A percentile compares a stretch with the other conserved stretches of the same genome.
Evolutionary conservation across 1,140 invertebrate genomes (phyloP).

Genomic region (Vollenhovia emeryi): DNA sequence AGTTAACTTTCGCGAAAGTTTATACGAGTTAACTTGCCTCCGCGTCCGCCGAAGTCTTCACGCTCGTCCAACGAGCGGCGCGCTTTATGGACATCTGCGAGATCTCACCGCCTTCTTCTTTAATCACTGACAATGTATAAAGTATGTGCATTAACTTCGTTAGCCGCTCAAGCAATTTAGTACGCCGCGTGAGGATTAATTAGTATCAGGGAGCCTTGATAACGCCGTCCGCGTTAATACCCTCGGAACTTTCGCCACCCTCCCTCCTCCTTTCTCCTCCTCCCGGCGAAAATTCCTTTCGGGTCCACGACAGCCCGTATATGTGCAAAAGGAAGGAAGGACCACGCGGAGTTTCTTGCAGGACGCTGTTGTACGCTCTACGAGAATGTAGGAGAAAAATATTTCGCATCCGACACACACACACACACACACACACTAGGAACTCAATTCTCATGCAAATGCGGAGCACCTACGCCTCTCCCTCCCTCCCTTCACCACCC

Average conservation of each 20-base stretch:
- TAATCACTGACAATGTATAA: conserved; percentile 43
- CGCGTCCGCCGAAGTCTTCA: conserved; percentile 22
- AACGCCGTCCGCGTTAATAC: conserved; percentile 6
- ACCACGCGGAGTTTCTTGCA: background rate
- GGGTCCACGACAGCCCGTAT: background rate
- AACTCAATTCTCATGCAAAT: conserved; percentile 65
- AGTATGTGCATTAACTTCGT: conserved; percentile 40
- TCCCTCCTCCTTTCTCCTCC: too few species aligned
- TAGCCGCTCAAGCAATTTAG: conserved; percentile 3
- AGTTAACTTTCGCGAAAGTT: conserved; percentile 54
- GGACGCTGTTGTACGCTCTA: background rate
- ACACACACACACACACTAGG: conserved; percentile 22
- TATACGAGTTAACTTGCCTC: conserved; percentile 57
- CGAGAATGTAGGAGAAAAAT: conserved; percentile 52
- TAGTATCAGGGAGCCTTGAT: conserved; percentile 30
- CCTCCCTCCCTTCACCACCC: background rate
- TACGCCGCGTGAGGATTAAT: conserved; percentile 32
- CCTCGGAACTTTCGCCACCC: background rate
- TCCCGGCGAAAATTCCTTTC: background rate
- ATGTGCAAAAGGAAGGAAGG: background rate
- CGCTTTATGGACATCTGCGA: conserved; percentile 31
- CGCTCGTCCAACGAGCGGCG: background rate
- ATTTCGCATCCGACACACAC: conserved; percentile 43
- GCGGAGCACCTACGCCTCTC: background rate
- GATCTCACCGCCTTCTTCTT: conserved; percentile 34